Evolutionary conservation across 2,888 invertebrate species (phyloP).

Genomic region (Nomada flava): DNA sequence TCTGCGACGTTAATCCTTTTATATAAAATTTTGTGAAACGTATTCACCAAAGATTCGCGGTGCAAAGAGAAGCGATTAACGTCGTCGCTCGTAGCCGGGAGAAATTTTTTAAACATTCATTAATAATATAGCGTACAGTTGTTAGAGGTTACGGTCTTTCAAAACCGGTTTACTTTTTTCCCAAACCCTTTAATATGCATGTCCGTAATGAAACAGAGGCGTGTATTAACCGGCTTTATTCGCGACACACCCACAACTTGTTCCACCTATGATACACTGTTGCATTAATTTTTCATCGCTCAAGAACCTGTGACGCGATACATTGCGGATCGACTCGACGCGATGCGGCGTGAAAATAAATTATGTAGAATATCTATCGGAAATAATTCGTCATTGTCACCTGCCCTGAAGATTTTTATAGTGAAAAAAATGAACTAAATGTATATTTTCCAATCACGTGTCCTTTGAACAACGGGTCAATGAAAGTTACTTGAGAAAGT

Average conservation of each 20-base stretch:
- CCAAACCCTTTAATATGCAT: constrained; percentile 43
- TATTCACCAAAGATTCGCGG: constrained; percentile 12
- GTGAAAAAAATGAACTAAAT: neutral
- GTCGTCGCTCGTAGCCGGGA: neutral
- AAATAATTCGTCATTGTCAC: constrained; percentile 24
- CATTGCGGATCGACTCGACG: constrained; percentile 16
- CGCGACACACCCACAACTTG: constrained; percentile 53
- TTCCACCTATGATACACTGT: constrained; percentile 23
- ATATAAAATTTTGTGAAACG: constrained; percentile 31
- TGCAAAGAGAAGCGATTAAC: constrained; percentile 16
- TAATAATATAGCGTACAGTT: constrained; percentile 24
- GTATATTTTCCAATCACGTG: too few species aligned
- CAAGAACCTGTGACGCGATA: constrained; percentile 28
- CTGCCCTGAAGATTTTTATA: neutral
- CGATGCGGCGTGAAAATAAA: neutral
- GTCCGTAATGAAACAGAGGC: constrained; percentile 34
- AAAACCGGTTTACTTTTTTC: constrained; percentile 44
- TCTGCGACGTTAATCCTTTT: constrained; percentile 17
- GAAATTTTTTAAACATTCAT: constrained; percentile 42
- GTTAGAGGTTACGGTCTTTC: constrained; percentile 40
- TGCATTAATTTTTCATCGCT: constrained; percentile 12
- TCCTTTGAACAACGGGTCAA: neutral
- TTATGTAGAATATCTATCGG: constrained; percentile 10
- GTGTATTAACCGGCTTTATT: constrained; percentile 21
- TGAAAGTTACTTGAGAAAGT: neutral